phyloP scores from a whole-genome alignment of 2,888 invertebrate species.

The Chromoteleia sp. region DNA sequence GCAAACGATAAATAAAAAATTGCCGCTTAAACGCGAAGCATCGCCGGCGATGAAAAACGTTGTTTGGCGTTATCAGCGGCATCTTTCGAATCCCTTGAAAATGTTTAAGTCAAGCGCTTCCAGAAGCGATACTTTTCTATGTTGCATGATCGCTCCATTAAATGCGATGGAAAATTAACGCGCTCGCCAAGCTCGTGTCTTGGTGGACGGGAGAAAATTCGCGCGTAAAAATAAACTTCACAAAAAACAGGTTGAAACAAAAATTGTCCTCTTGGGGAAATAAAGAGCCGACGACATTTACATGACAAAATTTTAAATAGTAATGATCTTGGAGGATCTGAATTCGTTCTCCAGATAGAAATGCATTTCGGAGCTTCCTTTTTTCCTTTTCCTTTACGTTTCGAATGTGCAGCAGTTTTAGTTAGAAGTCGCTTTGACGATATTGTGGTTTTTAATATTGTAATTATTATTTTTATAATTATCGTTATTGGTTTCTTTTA shows the following conservation, averaged over 20 bases:
- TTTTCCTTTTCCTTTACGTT: no score
- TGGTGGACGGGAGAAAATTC: not conserved
- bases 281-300: conserved; percentile 14
- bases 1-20: conserved; percentile 29
- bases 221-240: not conserved
- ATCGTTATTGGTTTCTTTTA: no score
- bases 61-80: conserved; percentile 16
- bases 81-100: conserved; percentile 30
- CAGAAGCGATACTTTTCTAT: conserved; percentile 36
- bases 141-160: conserved; percentile 36
- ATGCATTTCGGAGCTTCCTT: not conserved
- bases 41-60: not conserved
- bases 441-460: no score
- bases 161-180: conserved; percentile 34
- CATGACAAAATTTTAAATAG: conserved; percentile 6
- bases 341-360: not conserved
- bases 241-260: not conserved
- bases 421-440: no score
- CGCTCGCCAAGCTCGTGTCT: conserved; percentile 19
- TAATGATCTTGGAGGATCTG: not conserved
- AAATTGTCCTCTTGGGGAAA: not conserved
- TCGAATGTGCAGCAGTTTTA: no score
- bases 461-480: no score
- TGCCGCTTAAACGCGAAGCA: conserved; percentile 17
- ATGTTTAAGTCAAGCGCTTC: conserved; percentile 31